Percentiles rank a stretch among this genome's conserved stretches.
Evolutionary conservation across 2,888 invertebrate genomes (phyloP).

Genomic region (Camptogramma bilineatum): DNA sequence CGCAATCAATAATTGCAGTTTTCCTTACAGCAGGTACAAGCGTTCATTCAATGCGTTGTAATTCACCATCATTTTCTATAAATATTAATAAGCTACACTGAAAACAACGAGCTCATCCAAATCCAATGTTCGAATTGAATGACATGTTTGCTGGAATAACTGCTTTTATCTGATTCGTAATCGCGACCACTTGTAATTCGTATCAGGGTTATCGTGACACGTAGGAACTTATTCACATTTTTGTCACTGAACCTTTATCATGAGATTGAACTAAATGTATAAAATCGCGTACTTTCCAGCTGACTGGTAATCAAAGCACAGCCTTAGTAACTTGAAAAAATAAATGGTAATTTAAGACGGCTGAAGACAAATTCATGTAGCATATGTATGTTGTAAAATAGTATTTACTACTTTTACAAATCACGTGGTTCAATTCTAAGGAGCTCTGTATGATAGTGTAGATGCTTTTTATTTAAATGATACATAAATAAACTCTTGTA

Average conservation of each 20-base stretch:
- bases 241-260: conserved; percentile 7
- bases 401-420: no score
- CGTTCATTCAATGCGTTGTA: conserved; percentile 56
- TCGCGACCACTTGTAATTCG: conserved; percentile 38
- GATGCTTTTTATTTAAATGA: no score
- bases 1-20: neutral
- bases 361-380: no score
- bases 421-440: no score
- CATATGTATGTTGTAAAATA: no score
- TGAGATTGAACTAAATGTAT: neutral
- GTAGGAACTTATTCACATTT: conserved; percentile 14
- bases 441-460: no score
- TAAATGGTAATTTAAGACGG: no score
- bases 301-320: neutral
- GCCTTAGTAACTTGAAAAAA: neutral
- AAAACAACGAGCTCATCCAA: conserved; percentile 73
- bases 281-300: neutral
- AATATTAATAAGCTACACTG: conserved; percentile 75
- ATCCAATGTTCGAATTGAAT: conserved; percentile 59
- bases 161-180: conserved; percentile 48
- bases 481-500: no score
- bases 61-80: conserved; percentile 76
- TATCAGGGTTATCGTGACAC: conserved; percentile 31
- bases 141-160: conserved; percentile 54
- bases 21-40: neutral